Evolutionary conservation across 2,888 invertebrate species (phyloP), one percentile per base, ranked within the genome.

Genomic region (Rhaphigaster nebulosa): DNA sequence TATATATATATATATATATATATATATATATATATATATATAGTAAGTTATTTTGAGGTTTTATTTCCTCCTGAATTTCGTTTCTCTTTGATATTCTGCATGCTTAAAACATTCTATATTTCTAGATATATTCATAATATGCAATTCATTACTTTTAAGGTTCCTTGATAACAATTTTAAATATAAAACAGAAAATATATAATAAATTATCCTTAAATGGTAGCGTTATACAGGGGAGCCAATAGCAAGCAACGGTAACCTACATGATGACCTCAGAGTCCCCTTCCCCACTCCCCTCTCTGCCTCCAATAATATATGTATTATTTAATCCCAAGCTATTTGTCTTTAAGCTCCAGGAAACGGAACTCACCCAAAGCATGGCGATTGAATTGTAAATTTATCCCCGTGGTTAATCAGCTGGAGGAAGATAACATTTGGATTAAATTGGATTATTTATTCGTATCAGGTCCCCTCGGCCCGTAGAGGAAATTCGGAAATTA

Each of bases 311-410:
- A 76, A 76, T 76, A 76, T 76, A 76, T 76, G 70, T 76, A 76
- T 76, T 76, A 76, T 76, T 76, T 76, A 76, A 76, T 76, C 70
- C 70, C 23, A 5, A 38, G 70, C 70, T 76, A 76, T 76, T 76
- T 76, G 70, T 76, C 70, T 76, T 76, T 76, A 76, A 76, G 70
- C 70, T 76, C 20, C 20, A 76, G 70, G 70, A 76, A 76, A 38
- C 70, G 70, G 34, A 38, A 38, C 34, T 6, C 20, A 0, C 70
- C 70, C 18, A 8, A 20, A 76, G 38, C 70, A 38, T 76, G 20
- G 70, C 70, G 34, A 76, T 76, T 76, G 70, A 76, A 76, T 76
- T 76, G 70, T 76, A 76, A 76, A 76, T 76, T 76, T 76, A 76
- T 76, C 38, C 70, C n/a, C 34, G 70, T 76, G 70, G 34, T 76